These are phyloP conservation scores for Hypothenemus hampei DNA, from an alignment of 1,140 invertebrate genomes.

Conservation along the genomic window DNA sequence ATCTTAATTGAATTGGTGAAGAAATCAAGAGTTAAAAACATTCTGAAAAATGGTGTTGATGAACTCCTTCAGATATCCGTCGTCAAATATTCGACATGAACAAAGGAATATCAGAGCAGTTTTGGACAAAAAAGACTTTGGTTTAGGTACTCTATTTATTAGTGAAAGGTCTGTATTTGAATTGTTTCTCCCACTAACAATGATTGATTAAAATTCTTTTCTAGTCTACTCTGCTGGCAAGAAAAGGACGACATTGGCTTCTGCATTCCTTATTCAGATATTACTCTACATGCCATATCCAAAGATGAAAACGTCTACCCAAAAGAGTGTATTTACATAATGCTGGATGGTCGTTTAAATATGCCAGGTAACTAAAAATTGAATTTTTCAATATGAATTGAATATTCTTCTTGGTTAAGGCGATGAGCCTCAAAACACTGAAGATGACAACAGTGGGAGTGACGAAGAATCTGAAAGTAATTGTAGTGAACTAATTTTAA, in stretches of 20 bases:
- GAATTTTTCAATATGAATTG: background rate
- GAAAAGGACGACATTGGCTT: constrained; percentile 59
- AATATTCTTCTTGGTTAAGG: constrained; percentile 6
- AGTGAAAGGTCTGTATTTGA: constrained; percentile 38
- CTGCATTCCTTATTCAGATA: constrained; percentile 65
- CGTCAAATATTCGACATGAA: constrained; percentile 38
- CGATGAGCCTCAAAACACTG: constrained; percentile 40
- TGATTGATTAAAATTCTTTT: constrained; percentile 29
- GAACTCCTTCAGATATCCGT: constrained; percentile 37
- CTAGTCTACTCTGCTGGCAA: constrained; percentile 61
- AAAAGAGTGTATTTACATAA: constrained; percentile 65
- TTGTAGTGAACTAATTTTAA: constrained; percentile 63
- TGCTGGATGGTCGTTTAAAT: constrained; percentile 60
- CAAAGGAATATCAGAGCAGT: constrained; percentile 36
- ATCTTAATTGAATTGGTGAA: no score
- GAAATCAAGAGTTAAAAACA: background rate
- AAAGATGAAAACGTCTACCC: constrained; percentile 60
- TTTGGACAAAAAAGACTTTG: constrained; percentile 41
- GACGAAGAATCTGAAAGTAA: constrained; percentile 48
- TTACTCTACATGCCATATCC: constrained; percentile 70
- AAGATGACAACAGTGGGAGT: constrained; percentile 50
- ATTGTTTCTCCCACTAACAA: background rate
- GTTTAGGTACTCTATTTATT: constrained; percentile 39
- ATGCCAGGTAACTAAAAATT: constrained; percentile 46
- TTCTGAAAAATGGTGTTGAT: constrained; percentile 41